phyloP scores from a whole-genome alignment of 2,113 vertebrate genomes.

The Columba janthina region DNA sequence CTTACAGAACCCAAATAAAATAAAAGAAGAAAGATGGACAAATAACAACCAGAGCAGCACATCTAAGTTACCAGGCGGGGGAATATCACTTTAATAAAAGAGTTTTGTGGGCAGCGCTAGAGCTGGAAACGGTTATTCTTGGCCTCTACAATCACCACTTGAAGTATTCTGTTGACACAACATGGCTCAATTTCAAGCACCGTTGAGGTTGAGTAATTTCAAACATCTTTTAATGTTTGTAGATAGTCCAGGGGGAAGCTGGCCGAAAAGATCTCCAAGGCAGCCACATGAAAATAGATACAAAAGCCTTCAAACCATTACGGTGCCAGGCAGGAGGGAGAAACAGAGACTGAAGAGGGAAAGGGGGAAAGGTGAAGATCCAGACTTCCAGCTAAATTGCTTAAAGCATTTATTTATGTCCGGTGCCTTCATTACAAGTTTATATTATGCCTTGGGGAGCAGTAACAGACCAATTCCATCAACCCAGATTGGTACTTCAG shows the following conservation, averaged over 20 bases:
- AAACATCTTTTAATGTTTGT: conserved; percentile 61
- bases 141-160: background rate
- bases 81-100: background rate
- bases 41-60: background rate
- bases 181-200: conserved; percentile 59
- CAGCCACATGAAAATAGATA: background rate
- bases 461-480: background rate
- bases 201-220: conserved; percentile 47
- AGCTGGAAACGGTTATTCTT: conserved; percentile 1
- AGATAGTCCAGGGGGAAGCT: conserved; percentile 48
- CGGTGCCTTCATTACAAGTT: background rate
- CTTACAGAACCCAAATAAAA: background rate
- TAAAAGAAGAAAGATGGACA: background rate
- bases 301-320: background rate
- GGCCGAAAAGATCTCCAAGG: background rate
- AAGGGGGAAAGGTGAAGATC: conserved; percentile 11
- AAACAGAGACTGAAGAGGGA: background rate
- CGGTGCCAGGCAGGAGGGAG: background rate
- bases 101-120: conserved; percentile 23
- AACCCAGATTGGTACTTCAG: background rate
- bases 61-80: background rate
- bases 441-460: background rate
- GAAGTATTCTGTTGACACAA: conserved; percentile 46
- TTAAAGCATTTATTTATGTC: conserved; percentile 14
- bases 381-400: background rate